Conservation (phyloP, 2,113 vertebrate species). For the Pycnonotus jocosus region DNA sequence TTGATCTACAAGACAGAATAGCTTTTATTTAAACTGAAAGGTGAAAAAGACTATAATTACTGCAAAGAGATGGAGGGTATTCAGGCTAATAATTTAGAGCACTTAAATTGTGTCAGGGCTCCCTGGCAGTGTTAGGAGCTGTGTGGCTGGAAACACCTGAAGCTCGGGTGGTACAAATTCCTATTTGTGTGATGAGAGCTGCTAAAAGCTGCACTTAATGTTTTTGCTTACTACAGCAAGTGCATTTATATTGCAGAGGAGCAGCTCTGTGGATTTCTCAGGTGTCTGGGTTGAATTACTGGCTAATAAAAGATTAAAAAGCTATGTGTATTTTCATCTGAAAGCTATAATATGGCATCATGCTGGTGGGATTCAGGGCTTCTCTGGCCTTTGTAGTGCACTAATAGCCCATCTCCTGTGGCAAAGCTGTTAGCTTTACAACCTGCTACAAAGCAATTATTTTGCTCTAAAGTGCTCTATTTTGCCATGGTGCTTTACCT, state of each 20-base stretch:
- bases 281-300: background rate
- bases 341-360: background rate
- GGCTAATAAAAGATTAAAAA: conserved; percentile 41
- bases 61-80: background rate
- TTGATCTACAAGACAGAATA: background rate
- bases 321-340: background rate
- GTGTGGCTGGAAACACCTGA: background rate
- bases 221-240: background rate
- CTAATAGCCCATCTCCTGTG: background rate
- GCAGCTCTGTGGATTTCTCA: background rate
- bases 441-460: background rate
- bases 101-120: background rate
- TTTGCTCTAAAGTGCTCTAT: background rate
- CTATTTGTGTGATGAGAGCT: background rate
- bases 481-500: background rate
- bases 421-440: background rate
- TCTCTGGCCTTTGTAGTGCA: background rate
- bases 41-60: background rate
- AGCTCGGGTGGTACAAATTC: background rate
- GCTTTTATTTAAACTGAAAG: background rate
- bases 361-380: background rate
- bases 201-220: background rate
- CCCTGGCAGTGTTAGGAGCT: background rate
- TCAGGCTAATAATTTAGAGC: background rate
- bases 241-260: background rate